phyloP scores from a whole-genome alignment of 2,888 invertebrate species.

The Meandrusa payeni region DNA sequence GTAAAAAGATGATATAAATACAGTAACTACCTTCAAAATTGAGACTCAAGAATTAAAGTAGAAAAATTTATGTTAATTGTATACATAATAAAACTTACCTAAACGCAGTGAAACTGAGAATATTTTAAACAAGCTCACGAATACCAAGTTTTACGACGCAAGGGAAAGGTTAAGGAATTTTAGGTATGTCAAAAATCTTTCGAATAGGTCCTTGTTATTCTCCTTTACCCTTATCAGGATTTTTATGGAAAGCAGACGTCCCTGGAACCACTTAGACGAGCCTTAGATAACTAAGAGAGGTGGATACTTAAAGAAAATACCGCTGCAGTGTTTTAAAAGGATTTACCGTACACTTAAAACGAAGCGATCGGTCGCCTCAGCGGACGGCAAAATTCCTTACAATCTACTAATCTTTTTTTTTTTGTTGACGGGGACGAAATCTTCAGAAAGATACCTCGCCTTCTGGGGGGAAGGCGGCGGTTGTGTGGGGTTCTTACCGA shows the following conservation, averaged over 20 bases:
- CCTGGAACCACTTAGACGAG: conserved; percentile 57
- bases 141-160: conserved; percentile 12
- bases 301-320: conserved; percentile 24
- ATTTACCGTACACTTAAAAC: conserved; percentile 14
- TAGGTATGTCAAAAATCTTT: conserved; percentile 34
- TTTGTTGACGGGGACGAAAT: no score
- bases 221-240: conserved; percentile 57
- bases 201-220: conserved; percentile 31
- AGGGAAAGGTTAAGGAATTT: conserved; percentile 25
- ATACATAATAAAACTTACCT: no score
- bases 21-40: no score
- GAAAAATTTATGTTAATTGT: no score
- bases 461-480: no score
- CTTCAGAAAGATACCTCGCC: no score
- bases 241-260: conserved; percentile 64
- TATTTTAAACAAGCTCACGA: conserved; percentile 5
- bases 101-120: background rate
- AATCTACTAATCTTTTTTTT: no score
- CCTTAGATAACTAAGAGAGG: conserved; percentile 43
- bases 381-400: background rate
- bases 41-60: no score
- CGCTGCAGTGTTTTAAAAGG: conserved; percentile 17
- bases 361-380: background rate
- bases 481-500: no score
- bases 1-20: no score